Evolutionary conservation across 2,888 invertebrate genomes (phyloP), one percentile per base, ranked within the genome.

Genomic region (Drymonia ruficornis): DNA sequence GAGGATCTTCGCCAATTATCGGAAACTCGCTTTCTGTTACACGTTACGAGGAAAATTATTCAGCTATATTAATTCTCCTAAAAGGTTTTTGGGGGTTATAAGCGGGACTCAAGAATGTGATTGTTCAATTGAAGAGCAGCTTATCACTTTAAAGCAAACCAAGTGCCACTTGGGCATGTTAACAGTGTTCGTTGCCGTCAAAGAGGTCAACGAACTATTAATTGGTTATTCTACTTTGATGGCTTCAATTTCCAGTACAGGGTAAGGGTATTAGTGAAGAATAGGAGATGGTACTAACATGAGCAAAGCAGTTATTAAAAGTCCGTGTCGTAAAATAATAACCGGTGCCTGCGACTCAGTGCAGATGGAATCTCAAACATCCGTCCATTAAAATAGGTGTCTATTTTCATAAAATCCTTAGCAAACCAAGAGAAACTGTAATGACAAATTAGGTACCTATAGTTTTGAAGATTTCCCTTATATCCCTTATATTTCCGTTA

Each of bases 1-100:
- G 72, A 78, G 69, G 77, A 80, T 83, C 85, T 83, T 78, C 71
- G 72, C 78, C 81, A 86, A 87, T 86, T 87, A 89, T 87, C 85
- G 84, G 84, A 76, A 83, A 81, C 78, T 79, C 80, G 76, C 78
- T 81, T 81, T 80, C 82, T 75, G 81, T 78, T 82, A 81, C 81
- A 83, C 80, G 80, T 80, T 83, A 81, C 78, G 71, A 65, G 61
- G 67, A 64, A 81, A 83, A 82, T 82, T 81, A 83, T 84, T 80
- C 78, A 77, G 78, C 74, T 75, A 76, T 81, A 81, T 80, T 83
- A 83, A 87, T 84, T 83, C 76, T 69, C 72, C 74, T 84, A 81
- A 82, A 83, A 86, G 83, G 79, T 76, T 81, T 78, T 77, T 64
- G 69, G 72, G 44, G 73, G 69, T 79, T 75, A 70, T 74, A 75